Evolutionary conservation across 2,113 vertebrate genomes (phyloP).

Genomic region (Cebus imitator): DNA sequence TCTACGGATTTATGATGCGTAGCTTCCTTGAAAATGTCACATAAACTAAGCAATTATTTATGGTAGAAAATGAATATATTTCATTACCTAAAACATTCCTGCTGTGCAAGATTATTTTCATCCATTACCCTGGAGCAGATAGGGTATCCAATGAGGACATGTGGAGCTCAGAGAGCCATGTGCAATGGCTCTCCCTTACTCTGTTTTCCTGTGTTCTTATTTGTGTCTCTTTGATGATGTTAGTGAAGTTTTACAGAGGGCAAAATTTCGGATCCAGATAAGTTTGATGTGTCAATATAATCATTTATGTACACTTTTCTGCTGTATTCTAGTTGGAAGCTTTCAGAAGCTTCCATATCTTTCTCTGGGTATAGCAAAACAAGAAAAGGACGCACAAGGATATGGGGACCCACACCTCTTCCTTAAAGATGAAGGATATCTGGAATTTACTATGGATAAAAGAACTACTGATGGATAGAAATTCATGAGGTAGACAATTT

Average conservation of each 20-base stretch:
- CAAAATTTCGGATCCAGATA: not conserved
- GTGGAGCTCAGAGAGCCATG: not conserved
- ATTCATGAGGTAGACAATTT: not conserved
- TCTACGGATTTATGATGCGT: not conserved
- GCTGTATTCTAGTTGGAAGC: not conserved
- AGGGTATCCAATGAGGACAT: fast-evolving
- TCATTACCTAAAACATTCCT: not conserved
- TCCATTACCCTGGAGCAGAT: not conserved
- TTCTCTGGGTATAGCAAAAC: not conserved
- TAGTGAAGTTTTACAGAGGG: not conserved
- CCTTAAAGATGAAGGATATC: not conserved
- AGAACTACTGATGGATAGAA: not conserved
- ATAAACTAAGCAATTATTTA: not conserved
- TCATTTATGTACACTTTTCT: not conserved
- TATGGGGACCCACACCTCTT: not conserved
- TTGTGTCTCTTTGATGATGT: not conserved
- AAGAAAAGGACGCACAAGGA: too few species aligned
- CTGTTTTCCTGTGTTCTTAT: not conserved
- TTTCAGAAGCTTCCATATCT: not conserved
- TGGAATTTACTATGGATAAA: not conserved
- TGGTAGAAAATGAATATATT: not conserved
- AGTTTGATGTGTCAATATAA: not conserved
- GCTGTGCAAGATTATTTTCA: not conserved
- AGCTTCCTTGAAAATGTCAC: not conserved
- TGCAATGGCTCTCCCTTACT: too few species aligned